phyloP scores from a whole-genome alignment of 2,888 invertebrate species.

The Leistus spinibarbis region DNA sequence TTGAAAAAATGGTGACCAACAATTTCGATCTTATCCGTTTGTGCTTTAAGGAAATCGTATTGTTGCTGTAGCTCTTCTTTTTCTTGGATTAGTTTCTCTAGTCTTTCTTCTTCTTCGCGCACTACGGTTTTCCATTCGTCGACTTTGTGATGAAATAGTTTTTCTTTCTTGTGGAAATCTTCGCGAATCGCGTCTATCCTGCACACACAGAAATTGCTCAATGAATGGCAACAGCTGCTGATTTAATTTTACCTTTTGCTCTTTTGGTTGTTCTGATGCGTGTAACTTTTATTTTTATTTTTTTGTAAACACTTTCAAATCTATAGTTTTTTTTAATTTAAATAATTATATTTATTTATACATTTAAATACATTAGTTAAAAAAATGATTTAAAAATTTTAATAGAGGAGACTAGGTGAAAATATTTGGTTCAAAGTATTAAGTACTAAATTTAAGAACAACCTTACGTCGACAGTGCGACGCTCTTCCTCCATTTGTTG shows the following conservation, averaged over 20 bases:
- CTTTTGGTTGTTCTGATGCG: background rate
- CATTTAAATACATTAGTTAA: background rate
- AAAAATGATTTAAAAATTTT: slow-evolving; percentile 1
- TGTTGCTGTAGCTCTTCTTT: background rate
- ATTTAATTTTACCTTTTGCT: background rate
- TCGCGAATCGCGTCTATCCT: slow-evolving; percentile 1
- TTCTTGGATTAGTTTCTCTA: background rate
- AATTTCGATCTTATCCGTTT: background rate
- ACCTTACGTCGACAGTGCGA: slow-evolving; percentile 27
- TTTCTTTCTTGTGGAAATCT: background rate
- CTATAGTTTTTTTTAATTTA: background rate
- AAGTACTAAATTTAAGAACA: slow-evolving; percentile 21
- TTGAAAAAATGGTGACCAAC: background rate
- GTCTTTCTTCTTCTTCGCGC: background rate
- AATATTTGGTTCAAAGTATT: slow-evolving; percentile 17
- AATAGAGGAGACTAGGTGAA: background rate
- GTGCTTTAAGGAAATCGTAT: slow-evolving; percentile 1
- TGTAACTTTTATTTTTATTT: background rate
- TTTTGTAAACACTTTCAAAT: background rate
- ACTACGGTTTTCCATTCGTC: background rate
- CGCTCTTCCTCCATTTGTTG: slow-evolving; percentile 18
- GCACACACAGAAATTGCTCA: slow-evolving; percentile 27
- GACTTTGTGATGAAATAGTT: background rate
- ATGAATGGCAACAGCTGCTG: background rate
- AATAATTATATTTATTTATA: slow-evolving; percentile 1